Evolutionary conservation across 1,140 invertebrate genomes (phyloP).

Genomic region (Ganaspis sp.): DNA sequence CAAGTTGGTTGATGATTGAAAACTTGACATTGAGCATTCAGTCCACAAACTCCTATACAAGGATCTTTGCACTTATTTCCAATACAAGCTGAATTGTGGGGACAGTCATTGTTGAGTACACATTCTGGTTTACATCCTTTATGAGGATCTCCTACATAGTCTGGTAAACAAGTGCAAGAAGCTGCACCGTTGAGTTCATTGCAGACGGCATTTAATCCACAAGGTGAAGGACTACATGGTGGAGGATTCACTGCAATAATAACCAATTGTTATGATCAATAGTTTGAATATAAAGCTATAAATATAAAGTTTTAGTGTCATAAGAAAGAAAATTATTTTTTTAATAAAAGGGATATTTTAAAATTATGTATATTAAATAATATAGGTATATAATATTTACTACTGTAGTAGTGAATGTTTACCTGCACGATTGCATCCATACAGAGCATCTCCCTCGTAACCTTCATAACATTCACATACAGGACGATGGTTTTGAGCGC

Average conservation of each 20-base stretch:
- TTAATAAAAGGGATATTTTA: too few relatives aligned
- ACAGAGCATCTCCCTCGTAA: conserved; percentile 89
- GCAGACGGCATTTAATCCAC: conserved; percentile 88
- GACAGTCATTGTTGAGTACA: conserved; percentile 88
- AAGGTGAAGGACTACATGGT: conserved; percentile 89
- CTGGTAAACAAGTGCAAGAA: conserved; percentile 86
- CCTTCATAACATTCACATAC: conserved; percentile 86
- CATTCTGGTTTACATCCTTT: conserved; percentile 88
- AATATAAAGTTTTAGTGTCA: too few relatives aligned
- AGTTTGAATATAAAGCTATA: not conserved
- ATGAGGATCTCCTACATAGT: conserved; percentile 90
- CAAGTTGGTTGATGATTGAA: conserved; percentile 89
- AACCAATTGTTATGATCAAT: conserved; percentile 22
- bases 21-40: conserved; percentile 89
- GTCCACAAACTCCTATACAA: conserved; percentile 86
- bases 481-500: conserved; percentile 85
- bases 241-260: conserved; percentile 57
- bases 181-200: conserved; percentile 85
- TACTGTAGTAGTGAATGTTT: conserved; percentile 56
- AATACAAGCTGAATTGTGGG: conserved; percentile 84
- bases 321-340: too few relatives aligned
- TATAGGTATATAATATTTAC: conserved; percentile 31
- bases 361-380: too few relatives aligned
- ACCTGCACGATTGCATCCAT: conserved; percentile 84
- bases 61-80: conserved; percentile 90